A percentile compares a stretch with the other conserved stretches of the same genome.
Conservation (phyloP, 1,140 invertebrate genomes). For the Dinoponera quadriceps region DNA sequence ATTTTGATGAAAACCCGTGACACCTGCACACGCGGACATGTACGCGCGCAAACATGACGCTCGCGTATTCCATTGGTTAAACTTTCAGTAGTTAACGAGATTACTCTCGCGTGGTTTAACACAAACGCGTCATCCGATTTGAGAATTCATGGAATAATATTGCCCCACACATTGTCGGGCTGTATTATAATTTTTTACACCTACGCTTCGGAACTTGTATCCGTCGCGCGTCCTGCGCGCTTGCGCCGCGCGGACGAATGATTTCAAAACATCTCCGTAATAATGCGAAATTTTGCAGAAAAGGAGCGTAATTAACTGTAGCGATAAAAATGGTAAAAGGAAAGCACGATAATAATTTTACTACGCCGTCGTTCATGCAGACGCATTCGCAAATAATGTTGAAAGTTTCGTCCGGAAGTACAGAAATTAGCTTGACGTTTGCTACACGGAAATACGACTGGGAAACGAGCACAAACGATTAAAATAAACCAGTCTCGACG, state of each 20-base stretch:
- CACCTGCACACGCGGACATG: too few relatives aligned
- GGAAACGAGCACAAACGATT: background rate
- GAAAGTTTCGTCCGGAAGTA: background rate
- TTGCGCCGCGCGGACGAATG: background rate
- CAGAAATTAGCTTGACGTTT: background rate
- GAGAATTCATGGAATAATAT: conserved; percentile 39
- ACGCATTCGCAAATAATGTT: background rate
- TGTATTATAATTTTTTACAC: conserved; percentile 15
- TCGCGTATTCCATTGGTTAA: conserved; percentile 20
- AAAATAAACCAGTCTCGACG: background rate
- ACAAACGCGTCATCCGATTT: conserved; percentile 21
- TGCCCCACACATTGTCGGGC: background rate
- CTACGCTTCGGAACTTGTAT: background rate
- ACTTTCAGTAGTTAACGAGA: conserved; percentile 9
- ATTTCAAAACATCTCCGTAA: background rate
- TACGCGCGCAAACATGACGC: background rate
- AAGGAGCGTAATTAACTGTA: background rate
- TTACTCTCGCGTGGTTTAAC: conserved; percentile 30
- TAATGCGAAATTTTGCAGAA: background rate
- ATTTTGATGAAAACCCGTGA: conserved; percentile 30
- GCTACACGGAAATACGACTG: background rate
- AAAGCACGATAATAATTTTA: background rate
- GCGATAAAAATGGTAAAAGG: background rate
- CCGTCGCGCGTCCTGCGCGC: background rate
- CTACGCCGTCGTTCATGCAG: background rate